A percentile compares a stretch with the other conserved stretches of the same genome.
phyloP scores from a whole-genome alignment of 2,888 invertebrate species.

The Ectobius pallidus region DNA sequence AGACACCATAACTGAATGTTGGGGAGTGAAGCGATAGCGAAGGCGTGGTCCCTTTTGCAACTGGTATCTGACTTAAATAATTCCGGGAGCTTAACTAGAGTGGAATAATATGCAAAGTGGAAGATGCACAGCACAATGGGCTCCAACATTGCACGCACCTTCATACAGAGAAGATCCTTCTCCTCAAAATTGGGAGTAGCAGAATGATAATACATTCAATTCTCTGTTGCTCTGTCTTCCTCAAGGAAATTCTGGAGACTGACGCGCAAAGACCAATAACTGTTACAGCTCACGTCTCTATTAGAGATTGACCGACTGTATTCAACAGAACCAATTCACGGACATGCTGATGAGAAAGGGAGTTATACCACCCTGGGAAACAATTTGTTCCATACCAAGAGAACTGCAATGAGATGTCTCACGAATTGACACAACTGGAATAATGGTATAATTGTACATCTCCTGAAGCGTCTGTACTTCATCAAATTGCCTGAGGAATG shows the following conservation, averaged over 20 bases:
- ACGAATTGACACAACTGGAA: too few species aligned
- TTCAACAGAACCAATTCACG: too few species aligned
- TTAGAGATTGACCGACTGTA: too few species aligned
- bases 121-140: not conserved
- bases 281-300: too few species aligned
- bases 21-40: not conserved
- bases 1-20: not conserved
- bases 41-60: not conserved
- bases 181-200: slow-evolving; percentile 7
- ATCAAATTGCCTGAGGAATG: too few species aligned
- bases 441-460: too few species aligned
- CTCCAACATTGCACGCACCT: not conserved
- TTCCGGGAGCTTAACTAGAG: not conserved
- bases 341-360: too few species aligned
- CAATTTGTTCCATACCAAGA: too few species aligned
- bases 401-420: too few species aligned
- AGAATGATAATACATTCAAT: not conserved
- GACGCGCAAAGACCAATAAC: not conserved
- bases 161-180: not conserved
- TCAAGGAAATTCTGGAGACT: not conserved
- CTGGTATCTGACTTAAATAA: not conserved
- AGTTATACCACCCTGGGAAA: too few species aligned
- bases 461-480: too few species aligned
- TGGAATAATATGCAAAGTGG: slow-evolving; percentile 12
- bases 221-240: not conserved